A percentile compares a stretch with the other conserved stretches of the same genome.
phyloP scores from a whole-genome alignment of 1,140 invertebrate species.

The Leguminivora glycinivorella region DNA sequence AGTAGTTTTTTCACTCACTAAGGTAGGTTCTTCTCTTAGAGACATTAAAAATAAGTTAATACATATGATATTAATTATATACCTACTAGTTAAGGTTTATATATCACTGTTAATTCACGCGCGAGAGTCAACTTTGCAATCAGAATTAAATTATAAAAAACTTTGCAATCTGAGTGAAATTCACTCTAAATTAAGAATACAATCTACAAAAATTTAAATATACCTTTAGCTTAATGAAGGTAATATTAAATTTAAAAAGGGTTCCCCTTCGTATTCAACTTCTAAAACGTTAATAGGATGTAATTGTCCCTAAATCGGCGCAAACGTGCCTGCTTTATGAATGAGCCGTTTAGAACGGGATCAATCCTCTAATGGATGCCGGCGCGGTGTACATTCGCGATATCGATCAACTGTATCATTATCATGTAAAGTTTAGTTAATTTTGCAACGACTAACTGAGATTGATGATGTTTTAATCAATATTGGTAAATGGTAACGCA shows the following conservation, averaged over 20 bases:
- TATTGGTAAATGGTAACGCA: not conserved
- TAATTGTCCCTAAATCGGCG: not conserved
- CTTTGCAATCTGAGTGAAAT: no score
- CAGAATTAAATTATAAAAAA: no score
- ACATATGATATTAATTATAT: no score
- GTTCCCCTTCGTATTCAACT: not conserved
- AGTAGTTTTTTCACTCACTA: no score
- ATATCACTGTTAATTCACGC: no score
- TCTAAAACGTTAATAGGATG: not conserved
- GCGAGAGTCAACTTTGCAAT: no score
- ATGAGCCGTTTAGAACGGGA: not conserved
- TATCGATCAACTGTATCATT: not conserved
- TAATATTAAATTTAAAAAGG: conserved; percentile 3
- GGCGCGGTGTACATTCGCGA: not conserved
- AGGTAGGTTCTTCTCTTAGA: no score
- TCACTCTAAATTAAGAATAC: not conserved
- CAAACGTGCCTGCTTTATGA: not conserved
- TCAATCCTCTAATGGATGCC: not conserved
- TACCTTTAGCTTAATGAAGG: not conserved
- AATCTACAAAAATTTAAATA: not conserved
- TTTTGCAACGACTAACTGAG: not conserved
- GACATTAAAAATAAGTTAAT: no score
- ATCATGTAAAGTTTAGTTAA: not conserved
- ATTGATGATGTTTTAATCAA: not conserved
- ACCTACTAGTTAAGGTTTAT: no score